Conservation (phyloP, 2,888 invertebrate species). For the Nemotelus nigrinus region DNA sequence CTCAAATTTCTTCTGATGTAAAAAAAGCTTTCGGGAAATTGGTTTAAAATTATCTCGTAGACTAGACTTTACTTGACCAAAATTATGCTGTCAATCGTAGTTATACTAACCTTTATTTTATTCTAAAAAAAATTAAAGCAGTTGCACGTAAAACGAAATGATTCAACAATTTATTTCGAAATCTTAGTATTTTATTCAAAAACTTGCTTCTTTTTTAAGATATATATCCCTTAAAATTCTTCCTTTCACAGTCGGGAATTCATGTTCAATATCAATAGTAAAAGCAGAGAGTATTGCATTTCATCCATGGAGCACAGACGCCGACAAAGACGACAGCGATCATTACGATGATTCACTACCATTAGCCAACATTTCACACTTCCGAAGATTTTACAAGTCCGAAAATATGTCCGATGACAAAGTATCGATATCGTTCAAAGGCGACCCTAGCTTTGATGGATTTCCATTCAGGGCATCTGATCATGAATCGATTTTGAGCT, state of each 20-base stretch:
- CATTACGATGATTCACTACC: neutral
- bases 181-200: too few relatives aligned
- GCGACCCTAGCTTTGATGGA: conserved; percentile 7
- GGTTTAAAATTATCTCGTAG: too few relatives aligned
- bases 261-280: neutral
- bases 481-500: conserved; percentile 16
- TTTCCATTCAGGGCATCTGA: neutral
- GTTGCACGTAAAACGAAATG: too few relatives aligned
- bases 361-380: neutral
- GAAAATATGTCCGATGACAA: neutral
- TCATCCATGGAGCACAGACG: neutral
- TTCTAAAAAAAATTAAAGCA: too few relatives aligned
- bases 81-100: too few relatives aligned
- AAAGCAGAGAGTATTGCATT: neutral
- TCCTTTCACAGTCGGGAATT: conserved; percentile 32
- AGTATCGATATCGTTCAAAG: neutral
- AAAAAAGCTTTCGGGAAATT: too few relatives aligned
- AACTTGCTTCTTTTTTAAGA: too few relatives aligned
- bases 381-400: neutral
- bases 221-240: conserved; percentile 9
- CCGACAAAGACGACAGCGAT: neutral
- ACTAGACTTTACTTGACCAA: too few relatives aligned
- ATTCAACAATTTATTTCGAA: too few relatives aligned
- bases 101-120: too few relatives aligned
- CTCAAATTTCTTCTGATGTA: too few relatives aligned